phyloP scores from a whole-genome alignment of 2,888 invertebrate genomes.

The Eurytoma californica region DNA sequence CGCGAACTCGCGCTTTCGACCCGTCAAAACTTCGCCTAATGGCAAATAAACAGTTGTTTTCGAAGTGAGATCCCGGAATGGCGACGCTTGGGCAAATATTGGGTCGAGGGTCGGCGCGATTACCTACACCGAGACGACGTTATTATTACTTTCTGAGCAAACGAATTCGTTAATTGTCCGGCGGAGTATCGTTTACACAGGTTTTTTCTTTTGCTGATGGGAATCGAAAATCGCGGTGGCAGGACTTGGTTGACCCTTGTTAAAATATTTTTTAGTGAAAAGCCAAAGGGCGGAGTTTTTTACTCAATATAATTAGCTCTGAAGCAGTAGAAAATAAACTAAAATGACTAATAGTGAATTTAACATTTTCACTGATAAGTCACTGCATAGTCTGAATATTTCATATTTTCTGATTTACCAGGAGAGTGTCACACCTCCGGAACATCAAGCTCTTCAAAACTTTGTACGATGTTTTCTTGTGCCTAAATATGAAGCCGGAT shows the following conservation, averaged over 20 bases:
- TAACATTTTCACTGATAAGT: not conserved
- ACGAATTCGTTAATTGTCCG: slow-evolving; percentile 9
- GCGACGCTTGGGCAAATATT: not conserved
- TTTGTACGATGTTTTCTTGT: too few relatives aligned
- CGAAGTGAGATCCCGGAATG: not conserved
- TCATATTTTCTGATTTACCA: too few relatives aligned
- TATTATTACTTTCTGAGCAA: not conserved
- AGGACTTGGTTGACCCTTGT: not conserved
- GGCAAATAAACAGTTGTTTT: slow-evolving; percentile 37
- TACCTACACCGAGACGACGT: not conserved
- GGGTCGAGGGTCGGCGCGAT: not conserved
- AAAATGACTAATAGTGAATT: too few relatives aligned
- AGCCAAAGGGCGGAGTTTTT: too few relatives aligned
- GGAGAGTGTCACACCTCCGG: too few relatives aligned
- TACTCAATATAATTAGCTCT: too few relatives aligned
- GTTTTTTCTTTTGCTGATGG: not conserved
- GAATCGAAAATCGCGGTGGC: not conserved
- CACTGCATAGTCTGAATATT: not conserved
- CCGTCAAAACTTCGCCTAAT: slow-evolving; percentile 23
- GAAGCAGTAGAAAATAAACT: too few relatives aligned
- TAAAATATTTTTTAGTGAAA: not conserved
- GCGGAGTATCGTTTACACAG: not conserved
- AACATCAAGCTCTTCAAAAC: too few relatives aligned
- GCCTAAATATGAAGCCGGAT: too few relatives aligned
- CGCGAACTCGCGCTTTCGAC: slow-evolving; percentile 37